Percentiles rank a stretch among this genome's conserved stretches.
phyloP scores from a whole-genome alignment of 2,888 invertebrate genomes.

The Imbricaverruca yamaguchii region DNA sequence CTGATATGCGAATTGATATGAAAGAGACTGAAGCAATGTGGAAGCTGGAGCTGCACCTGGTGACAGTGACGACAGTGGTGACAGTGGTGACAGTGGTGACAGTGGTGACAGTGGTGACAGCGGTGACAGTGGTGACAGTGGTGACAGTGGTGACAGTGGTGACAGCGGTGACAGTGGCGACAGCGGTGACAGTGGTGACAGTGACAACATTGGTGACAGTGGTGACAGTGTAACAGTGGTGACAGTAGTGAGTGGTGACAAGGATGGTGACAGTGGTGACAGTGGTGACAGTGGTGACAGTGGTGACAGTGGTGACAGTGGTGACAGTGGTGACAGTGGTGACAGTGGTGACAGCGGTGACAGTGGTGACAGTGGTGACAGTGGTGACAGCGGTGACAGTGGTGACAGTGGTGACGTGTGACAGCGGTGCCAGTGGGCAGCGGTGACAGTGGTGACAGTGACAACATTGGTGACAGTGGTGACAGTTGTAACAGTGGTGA shows the following conservation, averaged over 20 bases:
- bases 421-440: not conserved
- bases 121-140: not conserved
- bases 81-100: not conserved
- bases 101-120: not conserved
- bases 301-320: not conserved
- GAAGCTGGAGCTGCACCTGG: no score
- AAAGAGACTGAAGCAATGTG: no score
- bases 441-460: not conserved
- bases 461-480: not conserved
- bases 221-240: no score
- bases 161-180: not conserved
- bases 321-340: not conserved
- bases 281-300: not conserved
- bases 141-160: not conserved
- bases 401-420: not conserved
- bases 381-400: not conserved
- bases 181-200: not conserved
- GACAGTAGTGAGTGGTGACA: no score
- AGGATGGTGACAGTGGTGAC: not conserved
- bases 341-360: not conserved
- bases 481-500: not conserved
- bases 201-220: no score
- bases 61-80: not conserved
- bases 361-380: not conserved
- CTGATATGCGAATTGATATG: no score